phyloP scores from a whole-genome alignment of 2,113 vertebrate species.

The Kobus ellipsiprymnus region DNA sequence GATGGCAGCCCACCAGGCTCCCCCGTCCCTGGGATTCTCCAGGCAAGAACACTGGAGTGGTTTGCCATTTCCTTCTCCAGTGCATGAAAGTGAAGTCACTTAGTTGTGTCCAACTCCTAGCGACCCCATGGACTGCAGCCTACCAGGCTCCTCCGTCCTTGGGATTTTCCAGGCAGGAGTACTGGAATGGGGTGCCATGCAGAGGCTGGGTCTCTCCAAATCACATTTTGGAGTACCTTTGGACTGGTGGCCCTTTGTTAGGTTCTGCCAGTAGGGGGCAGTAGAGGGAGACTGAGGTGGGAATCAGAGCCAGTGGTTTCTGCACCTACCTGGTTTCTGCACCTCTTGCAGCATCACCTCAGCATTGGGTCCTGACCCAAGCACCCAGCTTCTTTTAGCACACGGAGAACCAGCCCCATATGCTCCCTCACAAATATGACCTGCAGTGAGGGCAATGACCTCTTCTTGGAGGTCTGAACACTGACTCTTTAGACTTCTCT shows the following conservation, averaged over 20 bases:
- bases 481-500: neutral
- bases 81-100: too few relatives aligned
- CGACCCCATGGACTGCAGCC: too few relatives aligned
- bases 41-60: too few relatives aligned
- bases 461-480: neutral
- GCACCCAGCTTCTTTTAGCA: neutral
- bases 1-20: too few relatives aligned
- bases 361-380: neutral
- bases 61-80: too few relatives aligned
- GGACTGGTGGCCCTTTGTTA: neutral
- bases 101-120: too few relatives aligned
- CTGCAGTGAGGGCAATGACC: neutral
- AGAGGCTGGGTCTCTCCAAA: neutral
- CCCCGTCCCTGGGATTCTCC: too few relatives aligned
- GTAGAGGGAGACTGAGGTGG: neutral
- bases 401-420: neutral
- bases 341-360: neutral
- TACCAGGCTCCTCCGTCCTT: fast-evolving
- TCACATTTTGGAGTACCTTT: neutral
- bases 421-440: neutral
- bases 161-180: too few relatives aligned
- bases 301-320: neutral
- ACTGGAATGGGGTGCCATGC: too few relatives aligned
- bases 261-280: neutral
- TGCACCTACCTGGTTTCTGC: too few relatives aligned